Conservation (phyloP, 2,888 invertebrate species). For the Stenoptilia bipunctidactyla region DNA sequence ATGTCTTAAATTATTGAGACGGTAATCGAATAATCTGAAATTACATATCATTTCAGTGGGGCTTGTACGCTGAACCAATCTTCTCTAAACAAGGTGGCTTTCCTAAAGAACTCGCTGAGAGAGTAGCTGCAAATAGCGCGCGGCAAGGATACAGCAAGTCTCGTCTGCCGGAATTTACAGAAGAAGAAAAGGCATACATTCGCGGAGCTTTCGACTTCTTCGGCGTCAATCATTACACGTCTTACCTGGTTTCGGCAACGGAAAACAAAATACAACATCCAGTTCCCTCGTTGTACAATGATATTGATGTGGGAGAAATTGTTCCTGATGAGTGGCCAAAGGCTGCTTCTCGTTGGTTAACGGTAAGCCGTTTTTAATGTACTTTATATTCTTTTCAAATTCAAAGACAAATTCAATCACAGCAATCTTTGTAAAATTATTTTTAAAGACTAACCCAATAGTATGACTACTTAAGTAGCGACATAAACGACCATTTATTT, state of each 20-base stretch:
- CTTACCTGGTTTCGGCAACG: conserved; percentile 22
- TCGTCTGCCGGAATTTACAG: conserved; percentile 52
- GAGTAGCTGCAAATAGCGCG: conserved; percentile 48
- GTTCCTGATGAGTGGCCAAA: conserved; percentile 27
- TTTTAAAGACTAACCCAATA: too few species aligned
- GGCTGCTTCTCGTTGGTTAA: conserved; percentile 34
- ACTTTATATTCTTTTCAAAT: too few species aligned
- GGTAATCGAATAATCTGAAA: not conserved
- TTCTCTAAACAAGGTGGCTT: conserved; percentile 63
- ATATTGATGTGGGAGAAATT: conserved; percentile 21
- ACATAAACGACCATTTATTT: too few species aligned
- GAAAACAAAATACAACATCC: conserved; percentile 18
- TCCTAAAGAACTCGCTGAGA: conserved; percentile 52
- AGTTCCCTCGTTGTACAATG: conserved; percentile 29
- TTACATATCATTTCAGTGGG: conserved; percentile 32
- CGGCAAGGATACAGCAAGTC: conserved; percentile 47
- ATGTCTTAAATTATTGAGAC: too few species aligned
- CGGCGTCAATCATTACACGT: conserved; percentile 75
- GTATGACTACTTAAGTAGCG: too few species aligned
- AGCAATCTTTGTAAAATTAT: too few species aligned
- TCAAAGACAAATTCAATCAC: too few species aligned
- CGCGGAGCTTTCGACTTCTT: conserved; percentile 44
- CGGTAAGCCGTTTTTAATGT: conserved; percentile 21
- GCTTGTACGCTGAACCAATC: conserved; percentile 59
- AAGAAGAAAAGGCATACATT: conserved; percentile 36